Conservation (phyloP, 2,888 invertebrate genomes). For the Heliothis peltigera region DNA sequence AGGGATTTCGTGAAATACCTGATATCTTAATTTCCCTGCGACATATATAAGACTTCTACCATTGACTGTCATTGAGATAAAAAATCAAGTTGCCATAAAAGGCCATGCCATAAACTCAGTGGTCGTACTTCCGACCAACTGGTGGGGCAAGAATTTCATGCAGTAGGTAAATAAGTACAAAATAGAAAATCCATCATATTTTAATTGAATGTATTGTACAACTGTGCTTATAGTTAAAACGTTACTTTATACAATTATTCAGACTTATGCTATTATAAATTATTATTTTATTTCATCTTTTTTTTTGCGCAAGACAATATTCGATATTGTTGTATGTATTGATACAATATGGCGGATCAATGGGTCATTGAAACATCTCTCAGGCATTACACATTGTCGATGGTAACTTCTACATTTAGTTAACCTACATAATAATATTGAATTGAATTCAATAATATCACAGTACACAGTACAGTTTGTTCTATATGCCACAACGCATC, state of each 20-base stretch:
- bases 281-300: constrained; percentile 15
- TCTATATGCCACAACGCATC: constrained; percentile 11
- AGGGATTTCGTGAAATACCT: too few relatives aligned
- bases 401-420: constrained; percentile 37
- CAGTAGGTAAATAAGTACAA: constrained; percentile 9
- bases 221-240: constrained; percentile 27
- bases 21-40: too few relatives aligned
- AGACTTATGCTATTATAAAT: constrained; percentile 49
- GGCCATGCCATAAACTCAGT: too few relatives aligned
- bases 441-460: constrained; percentile 44
- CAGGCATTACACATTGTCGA: constrained; percentile 9
- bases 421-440: constrained; percentile 5
- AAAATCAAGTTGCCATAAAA: too few relatives aligned
- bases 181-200: constrained; percentile 27
- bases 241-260: constrained; percentile 39
- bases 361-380: background rate
- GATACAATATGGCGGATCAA: background rate
- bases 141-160: background rate
- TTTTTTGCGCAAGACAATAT: background rate
- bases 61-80: too few relatives aligned
- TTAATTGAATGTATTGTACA: constrained; percentile 55
- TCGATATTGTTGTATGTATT: constrained; percentile 2
- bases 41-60: too few relatives aligned
- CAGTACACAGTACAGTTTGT: constrained; percentile 48
- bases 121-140: too few relatives aligned